Conservation (phyloP, 1,140 invertebrate genomes). For the Brachystomella parvula region DNA sequence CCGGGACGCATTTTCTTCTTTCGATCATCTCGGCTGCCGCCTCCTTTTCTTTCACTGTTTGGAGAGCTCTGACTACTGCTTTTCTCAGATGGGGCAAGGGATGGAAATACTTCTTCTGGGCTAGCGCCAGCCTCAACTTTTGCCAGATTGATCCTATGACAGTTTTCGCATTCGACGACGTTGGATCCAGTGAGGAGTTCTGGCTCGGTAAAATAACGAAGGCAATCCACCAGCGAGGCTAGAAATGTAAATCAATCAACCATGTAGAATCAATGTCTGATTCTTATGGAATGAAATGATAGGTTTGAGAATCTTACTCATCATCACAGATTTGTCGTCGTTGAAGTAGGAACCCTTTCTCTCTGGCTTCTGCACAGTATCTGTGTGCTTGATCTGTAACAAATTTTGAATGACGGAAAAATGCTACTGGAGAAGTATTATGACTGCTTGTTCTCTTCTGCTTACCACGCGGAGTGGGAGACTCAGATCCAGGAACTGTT, state of each 20-base stretch:
- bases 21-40: background rate
- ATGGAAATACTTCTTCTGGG: slow-evolving; percentile 33
- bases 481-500: slow-evolving; percentile 90
- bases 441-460: background rate
- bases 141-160: slow-evolving; percentile 31
- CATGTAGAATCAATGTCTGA: too few species aligned
- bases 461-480: slow-evolving; percentile 61
- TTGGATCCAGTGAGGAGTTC: slow-evolving; percentile 28
- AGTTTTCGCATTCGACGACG: slow-evolving; percentile 34
- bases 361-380: background rate
- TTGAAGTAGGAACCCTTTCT: slow-evolving; percentile 18
- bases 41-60: background rate
- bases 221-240: slow-evolving; percentile 28
- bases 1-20: background rate
- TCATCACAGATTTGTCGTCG: slow-evolving; percentile 24
- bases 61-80: slow-evolving; percentile 1
- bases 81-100: background rate
- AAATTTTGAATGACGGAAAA: background rate
- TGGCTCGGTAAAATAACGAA: slow-evolving; percentile 26
- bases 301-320: slow-evolving; percentile 5
- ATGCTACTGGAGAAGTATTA: background rate
- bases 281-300: background rate
- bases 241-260: background rate
- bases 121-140: slow-evolving; percentile 22
- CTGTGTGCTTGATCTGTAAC: background rate